A percentile compares a stretch with the other conserved stretches of the same genome.
Evolutionary conservation across 1,140 invertebrate genomes (phyloP).

Genomic region (Lutraria rhynchaena): DNA sequence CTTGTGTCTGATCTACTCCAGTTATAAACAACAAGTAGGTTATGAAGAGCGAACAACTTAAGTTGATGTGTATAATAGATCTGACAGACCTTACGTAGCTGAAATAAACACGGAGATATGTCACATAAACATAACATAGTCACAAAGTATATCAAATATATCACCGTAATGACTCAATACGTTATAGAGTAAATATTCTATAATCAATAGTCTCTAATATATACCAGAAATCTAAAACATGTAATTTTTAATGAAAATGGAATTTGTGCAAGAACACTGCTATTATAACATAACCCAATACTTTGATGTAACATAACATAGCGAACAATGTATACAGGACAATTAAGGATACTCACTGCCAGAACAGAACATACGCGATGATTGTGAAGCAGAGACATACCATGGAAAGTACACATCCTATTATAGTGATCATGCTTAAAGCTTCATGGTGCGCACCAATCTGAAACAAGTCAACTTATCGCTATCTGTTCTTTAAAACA

Average conservation of each 20-base stretch:
- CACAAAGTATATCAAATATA: no score
- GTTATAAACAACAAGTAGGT: slow-evolving; percentile 15
- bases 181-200: no score
- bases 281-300: no score
- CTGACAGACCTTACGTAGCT: slow-evolving; percentile 4
- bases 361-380: slow-evolving; percentile 52
- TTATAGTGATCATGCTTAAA: slow-evolving; percentile 61
- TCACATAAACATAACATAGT: no score
- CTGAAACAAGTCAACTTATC: slow-evolving; percentile 34
- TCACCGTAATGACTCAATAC: no score
- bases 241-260: no score
- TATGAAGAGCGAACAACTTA: slow-evolving; percentile 8
- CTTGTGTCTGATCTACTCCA: slow-evolving; percentile 11
- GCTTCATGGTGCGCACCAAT: slow-evolving; percentile 3
- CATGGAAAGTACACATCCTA: slow-evolving; percentile 65
- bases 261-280: no score
- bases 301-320: no score
- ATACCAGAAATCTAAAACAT: no score
- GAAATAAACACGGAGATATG: slow-evolving; percentile 2
- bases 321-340: no score
- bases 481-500: slow-evolving; percentile 12
- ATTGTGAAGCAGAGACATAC: slow-evolving; percentile 63
- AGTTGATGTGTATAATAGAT: background rate
- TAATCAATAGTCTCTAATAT: no score
- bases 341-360: slow-evolving; percentile 58